phyloP scores from a whole-genome alignment of 2,113 vertebrate genomes.

The Opisthocomus hoazin region DNA sequence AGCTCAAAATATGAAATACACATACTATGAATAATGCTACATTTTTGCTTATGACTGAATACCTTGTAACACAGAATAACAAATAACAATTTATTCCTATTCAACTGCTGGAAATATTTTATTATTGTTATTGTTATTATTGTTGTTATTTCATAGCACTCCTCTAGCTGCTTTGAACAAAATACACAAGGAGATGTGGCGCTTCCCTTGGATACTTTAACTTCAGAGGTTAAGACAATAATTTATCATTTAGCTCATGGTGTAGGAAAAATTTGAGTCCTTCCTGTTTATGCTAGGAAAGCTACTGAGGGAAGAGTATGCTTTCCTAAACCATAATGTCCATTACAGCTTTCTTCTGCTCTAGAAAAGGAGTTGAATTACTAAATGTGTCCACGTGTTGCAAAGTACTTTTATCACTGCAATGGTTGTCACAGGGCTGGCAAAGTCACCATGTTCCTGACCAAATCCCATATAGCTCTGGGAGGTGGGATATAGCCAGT shows the following conservation, averaged over 20 bases:
- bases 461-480: not conserved
- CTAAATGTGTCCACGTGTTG: not conserved
- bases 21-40: not conserved
- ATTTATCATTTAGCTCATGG: not conserved
- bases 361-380: not conserved
- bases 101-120: not conserved
- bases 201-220: not conserved
- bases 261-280: not conserved
- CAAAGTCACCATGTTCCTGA: not conserved
- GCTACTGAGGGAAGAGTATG: not conserved
- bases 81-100: not conserved
- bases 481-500: not conserved
- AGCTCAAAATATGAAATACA: not conserved
- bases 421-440: not conserved
- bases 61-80: not conserved
- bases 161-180: not conserved
- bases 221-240: not conserved
- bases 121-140: not conserved
- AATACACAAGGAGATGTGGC: not conserved
- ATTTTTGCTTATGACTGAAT: not conserved
- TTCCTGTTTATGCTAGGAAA: not conserved
- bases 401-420: not conserved
- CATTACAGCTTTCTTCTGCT: not conserved
- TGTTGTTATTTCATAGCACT: not conserved
- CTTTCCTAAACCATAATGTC: not conserved